Percentiles rank a stretch among this genome's conserved stretches.
Conservation (phyloP, 2,113 vertebrate species). For the Pterocles gutturalis region DNA sequence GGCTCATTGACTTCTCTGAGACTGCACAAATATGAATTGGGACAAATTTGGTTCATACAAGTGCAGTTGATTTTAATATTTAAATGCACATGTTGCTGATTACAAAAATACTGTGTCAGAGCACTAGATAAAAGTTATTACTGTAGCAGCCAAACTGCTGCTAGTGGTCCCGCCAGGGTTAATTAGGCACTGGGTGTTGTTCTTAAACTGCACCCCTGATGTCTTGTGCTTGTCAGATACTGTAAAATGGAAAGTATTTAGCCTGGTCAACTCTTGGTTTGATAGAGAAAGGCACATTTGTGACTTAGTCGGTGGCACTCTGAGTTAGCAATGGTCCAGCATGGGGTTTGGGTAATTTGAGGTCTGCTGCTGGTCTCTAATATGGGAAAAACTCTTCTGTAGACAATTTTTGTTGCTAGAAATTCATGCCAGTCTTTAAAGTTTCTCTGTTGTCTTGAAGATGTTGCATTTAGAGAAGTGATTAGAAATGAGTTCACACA, state of each 20-base stretch:
- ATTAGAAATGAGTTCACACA: not conserved
- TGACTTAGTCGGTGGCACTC: not conserved
- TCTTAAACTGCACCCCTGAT: not conserved
- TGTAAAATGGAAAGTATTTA: not conserved
- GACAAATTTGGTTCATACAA: not conserved
- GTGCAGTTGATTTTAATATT: not conserved
- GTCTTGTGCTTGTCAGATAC: not conserved
- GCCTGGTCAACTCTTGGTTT: not conserved
- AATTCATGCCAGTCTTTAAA: not conserved
- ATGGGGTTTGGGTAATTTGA: not conserved
- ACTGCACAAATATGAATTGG: rapidly evolving
- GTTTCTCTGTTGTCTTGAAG: not conserved
- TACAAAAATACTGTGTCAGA: not conserved
- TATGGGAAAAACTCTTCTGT: not conserved
- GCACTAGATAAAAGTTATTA: not conserved
- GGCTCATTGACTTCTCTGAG: not conserved
- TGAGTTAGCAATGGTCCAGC: not conserved
- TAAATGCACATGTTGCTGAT: not conserved
- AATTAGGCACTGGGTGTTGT: not conserved
- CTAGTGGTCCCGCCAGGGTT: not conserved
- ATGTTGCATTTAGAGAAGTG: not conserved
- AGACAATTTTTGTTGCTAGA: not conserved
- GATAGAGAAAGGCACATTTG: not conserved
- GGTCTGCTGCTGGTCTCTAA: not conserved
- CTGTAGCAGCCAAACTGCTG: not conserved